Conservation (phyloP, 2,797 vertebrate species). For the Rhabdomys pumilio region DNA sequence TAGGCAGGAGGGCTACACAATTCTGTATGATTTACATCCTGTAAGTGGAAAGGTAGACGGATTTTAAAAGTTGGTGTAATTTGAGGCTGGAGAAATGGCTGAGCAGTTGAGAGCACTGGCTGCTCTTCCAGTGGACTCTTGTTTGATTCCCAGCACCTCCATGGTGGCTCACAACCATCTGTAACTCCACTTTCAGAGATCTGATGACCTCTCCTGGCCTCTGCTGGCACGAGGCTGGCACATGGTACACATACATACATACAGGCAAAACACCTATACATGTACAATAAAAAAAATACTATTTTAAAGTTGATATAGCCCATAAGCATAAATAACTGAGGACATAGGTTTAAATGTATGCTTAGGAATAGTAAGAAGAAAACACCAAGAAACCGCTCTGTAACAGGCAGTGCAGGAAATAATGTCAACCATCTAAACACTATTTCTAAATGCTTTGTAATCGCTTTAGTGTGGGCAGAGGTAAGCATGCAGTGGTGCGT, state of each 20-base stretch:
- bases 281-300: background rate
- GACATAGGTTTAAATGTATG: background rate
- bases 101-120: no score
- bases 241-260: background rate
- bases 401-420: background rate
- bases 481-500: no score
- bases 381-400: background rate
- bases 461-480: background rate
- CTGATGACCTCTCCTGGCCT: background rate
- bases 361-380: slow-evolving; percentile 1
- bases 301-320: background rate
- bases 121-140: background rate
- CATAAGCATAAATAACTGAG: slow-evolving; percentile 36
- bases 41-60: background rate
- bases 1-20: background rate
- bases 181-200: background rate
- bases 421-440: background rate
- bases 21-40: background rate
- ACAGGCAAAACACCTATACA: background rate
- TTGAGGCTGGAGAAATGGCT: background rate
- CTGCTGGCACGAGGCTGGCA: background rate
- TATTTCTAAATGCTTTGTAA: background rate
- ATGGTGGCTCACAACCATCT: background rate
- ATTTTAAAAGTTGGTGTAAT: background rate
- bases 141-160: background rate